Evolutionary conservation across 2,888 invertebrate species (phyloP).

Genomic region (Agelastica alni): DNA sequence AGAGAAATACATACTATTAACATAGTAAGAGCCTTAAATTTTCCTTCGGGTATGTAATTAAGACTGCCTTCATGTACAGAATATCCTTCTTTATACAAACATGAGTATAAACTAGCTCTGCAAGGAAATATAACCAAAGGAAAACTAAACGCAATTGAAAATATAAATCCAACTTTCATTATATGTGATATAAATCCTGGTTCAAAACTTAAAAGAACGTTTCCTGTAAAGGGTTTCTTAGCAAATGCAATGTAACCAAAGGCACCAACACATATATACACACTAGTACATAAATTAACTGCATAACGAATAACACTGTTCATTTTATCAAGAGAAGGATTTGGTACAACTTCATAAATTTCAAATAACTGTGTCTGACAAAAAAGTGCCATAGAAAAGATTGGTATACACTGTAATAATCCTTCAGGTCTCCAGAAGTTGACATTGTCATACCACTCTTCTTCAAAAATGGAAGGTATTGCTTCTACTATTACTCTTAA

Average conservation of each 20-base stretch:
- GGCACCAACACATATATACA: conserved; percentile 89
- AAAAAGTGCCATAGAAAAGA: conserved; percentile 94
- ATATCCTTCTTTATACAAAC: conserved; percentile 80
- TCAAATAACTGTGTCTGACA: conserved; percentile 96
- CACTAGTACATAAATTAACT: conserved; percentile 86
- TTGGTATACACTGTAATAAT: conserved; percentile 89
- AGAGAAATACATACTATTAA: conserved; percentile 77
- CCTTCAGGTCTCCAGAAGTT: conserved; percentile 84
- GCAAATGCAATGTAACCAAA: conserved; percentile 89
- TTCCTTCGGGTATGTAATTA: conserved; percentile 79
- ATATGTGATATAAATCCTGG: conserved; percentile 82
- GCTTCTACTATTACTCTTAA: conserved; percentile 81
- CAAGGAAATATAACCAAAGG: conserved; percentile 97
- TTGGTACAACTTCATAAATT: conserved; percentile 88
- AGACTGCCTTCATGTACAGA: conserved; percentile 64
- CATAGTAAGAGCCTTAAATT: conserved; percentile 83
- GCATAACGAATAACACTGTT: conserved; percentile 86
- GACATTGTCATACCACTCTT: conserved; percentile 75
- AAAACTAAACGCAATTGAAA: conserved; percentile 95
- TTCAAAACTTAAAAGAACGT: conserved; percentile 85
- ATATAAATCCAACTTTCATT: conserved; percentile 92
- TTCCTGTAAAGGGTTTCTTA: conserved; percentile 78
- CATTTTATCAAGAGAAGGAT: conserved; percentile 86
- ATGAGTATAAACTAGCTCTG: conserved; percentile 88
- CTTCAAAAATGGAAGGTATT: conserved; percentile 70